Percentiles rank a stretch among this genome's conserved stretches.
phyloP scores from a whole-genome alignment of 1,140 invertebrate genomes.

The Drosophila sproati region DNA sequence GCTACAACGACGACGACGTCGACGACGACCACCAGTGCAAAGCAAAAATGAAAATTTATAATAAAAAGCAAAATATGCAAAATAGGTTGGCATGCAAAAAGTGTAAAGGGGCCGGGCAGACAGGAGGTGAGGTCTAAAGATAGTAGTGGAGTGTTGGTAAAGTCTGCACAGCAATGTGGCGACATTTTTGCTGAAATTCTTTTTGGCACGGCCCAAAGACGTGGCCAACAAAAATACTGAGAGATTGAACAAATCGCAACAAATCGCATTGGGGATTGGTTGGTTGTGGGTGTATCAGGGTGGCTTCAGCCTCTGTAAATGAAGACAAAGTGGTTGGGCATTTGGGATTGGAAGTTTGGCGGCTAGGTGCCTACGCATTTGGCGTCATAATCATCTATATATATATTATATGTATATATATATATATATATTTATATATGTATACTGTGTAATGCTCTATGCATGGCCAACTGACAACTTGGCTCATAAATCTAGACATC shows the following conservation, averaged over 20 bases:
- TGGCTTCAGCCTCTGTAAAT: conserved; percentile 23
- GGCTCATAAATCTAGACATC: conserved; percentile 59
- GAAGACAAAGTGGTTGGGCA: conserved; percentile 66
- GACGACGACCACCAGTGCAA: conserved; percentile 29
- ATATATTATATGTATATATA: neutral
- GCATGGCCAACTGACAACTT: conserved; percentile 30
- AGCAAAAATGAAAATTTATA: conserved; percentile 64
- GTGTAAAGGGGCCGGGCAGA: neutral
- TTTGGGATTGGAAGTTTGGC: conserved; percentile 48
- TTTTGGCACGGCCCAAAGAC: conserved; percentile 50
- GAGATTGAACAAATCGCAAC: conserved; percentile 62
- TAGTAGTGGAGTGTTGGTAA: conserved; percentile 3
- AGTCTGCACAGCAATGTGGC: conserved; percentile 55
- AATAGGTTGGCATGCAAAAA: conserved; percentile 49
- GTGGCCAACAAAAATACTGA: neutral
- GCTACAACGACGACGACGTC: conserved; percentile 30
- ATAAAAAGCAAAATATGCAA: conserved; percentile 79
- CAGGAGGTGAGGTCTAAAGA: neutral
- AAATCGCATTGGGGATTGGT: conserved; percentile 29
- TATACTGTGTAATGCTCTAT: no score
- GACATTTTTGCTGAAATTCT: conserved; percentile 65
- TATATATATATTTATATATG: neutral
- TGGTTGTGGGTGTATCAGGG: neutral
- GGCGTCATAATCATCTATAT: neutral
- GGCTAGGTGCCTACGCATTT: conserved; percentile 41